phyloP scores from a whole-genome alignment of 2,888 invertebrate genomes.

The Calameuta filiformis region DNA sequence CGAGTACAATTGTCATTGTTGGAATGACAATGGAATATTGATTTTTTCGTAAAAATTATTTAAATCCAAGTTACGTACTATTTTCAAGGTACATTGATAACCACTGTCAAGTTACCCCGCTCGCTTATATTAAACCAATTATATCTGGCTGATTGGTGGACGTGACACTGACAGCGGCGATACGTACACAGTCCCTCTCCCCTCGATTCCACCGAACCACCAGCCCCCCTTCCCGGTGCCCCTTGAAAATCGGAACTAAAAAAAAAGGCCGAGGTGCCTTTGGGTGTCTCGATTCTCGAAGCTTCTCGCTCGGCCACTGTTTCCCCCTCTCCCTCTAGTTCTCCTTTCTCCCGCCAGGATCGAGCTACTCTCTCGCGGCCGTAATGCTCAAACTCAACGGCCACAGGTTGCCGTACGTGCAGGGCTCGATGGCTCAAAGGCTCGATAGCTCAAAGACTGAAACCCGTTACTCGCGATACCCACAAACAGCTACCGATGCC shows the following conservation, averaged over 20 bases:
- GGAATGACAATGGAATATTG: neutral
- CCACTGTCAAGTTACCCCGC: slow-evolving; percentile 16
- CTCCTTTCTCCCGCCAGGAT: neutral
- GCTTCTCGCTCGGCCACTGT: neutral
- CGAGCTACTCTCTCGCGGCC: neutral
- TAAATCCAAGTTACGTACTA: neutral
- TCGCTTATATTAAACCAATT: slow-evolving; percentile 30
- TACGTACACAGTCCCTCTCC: slow-evolving; percentile 19
- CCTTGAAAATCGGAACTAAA: slow-evolving; percentile 18
- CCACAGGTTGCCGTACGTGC: slow-evolving; percentile 8
- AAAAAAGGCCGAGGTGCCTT: slow-evolving; percentile 1
- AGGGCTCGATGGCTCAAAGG: slow-evolving; percentile 6
- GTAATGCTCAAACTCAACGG: neutral
- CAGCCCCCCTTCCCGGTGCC: slow-evolving; percentile 4
- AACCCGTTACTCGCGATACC: slow-evolving; percentile 24
- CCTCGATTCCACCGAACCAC: slow-evolving; percentile 6
- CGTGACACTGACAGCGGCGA: slow-evolving; percentile 31
- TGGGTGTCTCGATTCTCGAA: slow-evolving; percentile 3
- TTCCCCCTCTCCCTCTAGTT: slow-evolving; percentile 10
- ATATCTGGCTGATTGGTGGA: slow-evolving; percentile 30
- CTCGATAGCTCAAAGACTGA: neutral
- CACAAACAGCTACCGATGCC: slow-evolving; percentile 21
- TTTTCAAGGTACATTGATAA: slow-evolving; percentile 4
- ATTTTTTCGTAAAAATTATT: neutral
- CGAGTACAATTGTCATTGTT: neutral